Evolutionary conservation across 2,113 vertebrate species (phyloP), one percentile per base, ranked within the genome.

Genomic region (Enhydra lutris): DNA sequence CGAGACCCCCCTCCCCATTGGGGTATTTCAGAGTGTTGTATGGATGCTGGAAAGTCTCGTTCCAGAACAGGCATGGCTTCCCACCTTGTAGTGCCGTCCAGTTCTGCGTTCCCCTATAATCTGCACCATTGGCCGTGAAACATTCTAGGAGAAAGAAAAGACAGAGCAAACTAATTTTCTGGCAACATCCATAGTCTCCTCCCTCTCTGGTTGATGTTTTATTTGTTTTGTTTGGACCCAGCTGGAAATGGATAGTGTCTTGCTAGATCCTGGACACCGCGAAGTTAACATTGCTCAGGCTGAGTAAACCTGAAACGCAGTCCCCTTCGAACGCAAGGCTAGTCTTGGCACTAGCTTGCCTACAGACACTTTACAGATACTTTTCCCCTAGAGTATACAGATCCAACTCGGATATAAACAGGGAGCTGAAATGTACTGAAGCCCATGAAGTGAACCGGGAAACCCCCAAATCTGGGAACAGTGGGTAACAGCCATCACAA

Each of bases 11-110:
- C 97, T 99, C 99, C 97, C 99, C 99, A 6, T 99, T 99, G 93
- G 99, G 99, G 97, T 99, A 99, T 97, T 99, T 99, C 97, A 99
- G 97, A 89, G 99, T 99, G 97, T 99, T 99, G 98, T 99, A 99
- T 1, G 99, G 99, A 97, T 99, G 99, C 98, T 99, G 99, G 98
- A 99, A 99, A 91, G 99, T 99, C 98, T 99, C 99, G 23, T 99
- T 99, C 99, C 99, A 99, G 98, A 99, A 99, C 12, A 99, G 99
- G 97, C 99, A 99, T 80, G 99, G 99, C 97, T 99, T 99, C 55
- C 99, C 99, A 29, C 99, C 99, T 3, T 99, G 97, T 3, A 99
- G 98, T 67, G 99, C 99, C 13, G 99, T 99, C 99, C 99, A 99
- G 99, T 99, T 99, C 99, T 99, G 99, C 31, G 98, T 99, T 78